Base-by-base conservation (phyloP, 2,888 invertebrate species). In the Ptycholaimellus sp. region DNA sequence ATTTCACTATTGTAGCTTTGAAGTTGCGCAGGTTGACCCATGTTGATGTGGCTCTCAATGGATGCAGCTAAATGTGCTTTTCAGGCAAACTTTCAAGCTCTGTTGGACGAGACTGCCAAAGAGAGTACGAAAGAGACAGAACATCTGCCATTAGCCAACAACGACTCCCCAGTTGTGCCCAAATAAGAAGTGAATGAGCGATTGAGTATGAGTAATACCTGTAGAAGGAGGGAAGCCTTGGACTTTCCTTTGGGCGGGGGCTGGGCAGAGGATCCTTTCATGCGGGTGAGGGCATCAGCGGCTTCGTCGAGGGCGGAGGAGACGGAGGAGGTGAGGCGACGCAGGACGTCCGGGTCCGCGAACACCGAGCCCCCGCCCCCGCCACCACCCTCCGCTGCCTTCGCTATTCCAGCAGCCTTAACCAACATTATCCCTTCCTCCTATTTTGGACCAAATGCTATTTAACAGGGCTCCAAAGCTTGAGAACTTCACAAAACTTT, bases 301-400 rank as follows among this genome's bases (percentile, higher is more conserved):
- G 87, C 87, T 66, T 87, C 85, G 68, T 87, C 85, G 56, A 90
- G 71, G 47, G 87, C 85, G 66, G 82, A 81, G 53, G 82, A 76
- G 48, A 78, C 77, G 52, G 79, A 79, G 37, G 79, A 77, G 50
- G 81, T 80, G 56, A 81, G 68, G 53, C 77, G 72, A 50, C 78
- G 69, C 49, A 82, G 69, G 52, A 80, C 78, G 63, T 81, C 80
- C 46, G 80, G 79, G 65, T 81, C 80, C 43, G 78, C 75, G 54
- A 79, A 27, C 28, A 23, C 14, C 3, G 19, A 11, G 3, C 6
- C 18, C n/a, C 17, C n/a, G n/a, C n/a, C n/a, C n/a, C n/a, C n/a
- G n/a, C n/a, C n/a, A n/a, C n/a, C n/a, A n/a, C n/a, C 33, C 23
- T 22, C 13, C 36, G 77, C 72, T 56, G 76, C 64, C 65, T 77